These are phyloP conservation scores for Drosophila neutralis DNA, from an alignment of 2,888 invertebrate genomes.

Conservation along the genomic window DNA sequence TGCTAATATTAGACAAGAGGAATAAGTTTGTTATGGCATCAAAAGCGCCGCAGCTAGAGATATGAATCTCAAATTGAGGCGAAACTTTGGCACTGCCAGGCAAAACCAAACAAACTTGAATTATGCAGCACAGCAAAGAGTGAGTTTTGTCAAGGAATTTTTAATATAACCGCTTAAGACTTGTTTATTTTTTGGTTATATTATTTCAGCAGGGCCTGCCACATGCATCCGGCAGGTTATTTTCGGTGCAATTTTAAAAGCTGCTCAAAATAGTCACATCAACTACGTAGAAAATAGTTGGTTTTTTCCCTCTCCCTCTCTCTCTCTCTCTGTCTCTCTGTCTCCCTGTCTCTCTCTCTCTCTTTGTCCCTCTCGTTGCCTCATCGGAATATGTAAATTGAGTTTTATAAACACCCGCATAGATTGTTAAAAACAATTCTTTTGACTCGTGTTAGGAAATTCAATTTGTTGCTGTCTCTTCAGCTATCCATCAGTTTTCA, in stretches of 20 bases:
- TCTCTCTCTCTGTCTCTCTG: not conserved
- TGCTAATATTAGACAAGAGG: not conserved
- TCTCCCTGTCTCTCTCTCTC: not conserved
- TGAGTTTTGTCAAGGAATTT: constrained; percentile 51
- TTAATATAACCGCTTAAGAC: constrained; percentile 47
- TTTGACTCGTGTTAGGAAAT: constrained; percentile 57
- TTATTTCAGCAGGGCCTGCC: not conserved
- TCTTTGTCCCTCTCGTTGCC: no score
- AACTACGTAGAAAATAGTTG: constrained; percentile 13
- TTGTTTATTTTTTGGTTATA: constrained; percentile 14
- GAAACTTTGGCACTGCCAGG: constrained; percentile 17
- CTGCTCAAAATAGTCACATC: constrained; percentile 27
- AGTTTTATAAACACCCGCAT: constrained; percentile 29
- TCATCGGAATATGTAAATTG: constrained; percentile 11
- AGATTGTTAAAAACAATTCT: constrained; percentile 39
- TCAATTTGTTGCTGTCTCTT: constrained; percentile 67
- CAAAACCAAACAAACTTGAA: constrained; percentile 35
- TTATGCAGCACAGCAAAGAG: constrained; percentile 32
- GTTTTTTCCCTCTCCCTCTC: not conserved
- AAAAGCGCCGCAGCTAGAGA: not conserved
- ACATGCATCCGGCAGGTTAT: constrained; percentile 45
- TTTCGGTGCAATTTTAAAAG: constrained; percentile 38
- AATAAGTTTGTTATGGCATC: constrained; percentile 9
- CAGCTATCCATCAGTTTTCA: constrained; percentile 26
- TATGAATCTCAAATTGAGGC: constrained; percentile 20